Evolutionary conservation across 2,888 invertebrate species (phyloP), one percentile per base, ranked within the genome.

Genomic region (Leptura quadrifasciata): DNA sequence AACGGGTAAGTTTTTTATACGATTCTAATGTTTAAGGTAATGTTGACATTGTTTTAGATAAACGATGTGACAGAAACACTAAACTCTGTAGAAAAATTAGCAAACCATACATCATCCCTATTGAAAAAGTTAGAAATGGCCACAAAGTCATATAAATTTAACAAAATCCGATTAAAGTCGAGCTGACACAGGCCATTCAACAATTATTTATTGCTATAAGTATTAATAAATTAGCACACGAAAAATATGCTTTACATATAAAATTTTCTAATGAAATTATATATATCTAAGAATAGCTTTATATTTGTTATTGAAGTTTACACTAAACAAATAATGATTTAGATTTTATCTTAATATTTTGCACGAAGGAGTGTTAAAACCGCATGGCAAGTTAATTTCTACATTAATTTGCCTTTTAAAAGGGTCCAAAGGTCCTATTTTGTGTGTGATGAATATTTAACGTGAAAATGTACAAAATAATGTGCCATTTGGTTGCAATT

Each of bases 41-140:
- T 57, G 27, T n/a, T 55, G 64, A 3, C 39, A 63, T 69, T 74
- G n/a, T 77, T 81, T 31, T 52, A 85, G 85, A 81, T 85, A 58
- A 79, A 79, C 75, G 84, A 84, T 63, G 69, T 84, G 24, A 75
- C 80, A 15, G 78, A 82, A 58, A 79, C 78, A 58, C 79, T 85
- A 75, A 70, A 80, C 8, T 65, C 76, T 8, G 82, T 84, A 24
- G 81, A 80, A 68, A 78, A 64, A 35, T 70, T 85, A 61, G 80
- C 83, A 3, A 84, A 84, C 69, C 74, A 75, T 65, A 84, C 85
- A 24, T 78, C 79, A 5, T 61, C 67, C 54, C 47, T 83, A 57
- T 74, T 84, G 69, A 79, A 72, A 64, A 80, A 73, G 75, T 57
- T 85, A 58, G 75, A 83, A 61, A 78, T 72, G 60, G 68, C 68